These are phyloP conservation scores for Trichogramma evanescens DNA, from an alignment of 2,888 invertebrate species.

Conservation along the genomic window DNA sequence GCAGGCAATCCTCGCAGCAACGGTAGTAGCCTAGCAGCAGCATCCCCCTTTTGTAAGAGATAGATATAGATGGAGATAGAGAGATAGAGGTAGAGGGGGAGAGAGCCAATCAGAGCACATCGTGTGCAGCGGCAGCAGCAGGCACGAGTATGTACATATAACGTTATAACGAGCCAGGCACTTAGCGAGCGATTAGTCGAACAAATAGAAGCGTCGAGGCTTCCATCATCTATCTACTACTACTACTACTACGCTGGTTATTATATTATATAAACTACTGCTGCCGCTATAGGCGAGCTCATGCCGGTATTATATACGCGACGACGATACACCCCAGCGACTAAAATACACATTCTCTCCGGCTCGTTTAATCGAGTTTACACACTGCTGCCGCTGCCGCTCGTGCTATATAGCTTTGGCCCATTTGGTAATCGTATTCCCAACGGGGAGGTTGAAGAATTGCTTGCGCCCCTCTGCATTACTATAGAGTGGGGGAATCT, in stretches of 20 bases:
- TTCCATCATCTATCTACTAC: constrained; percentile 20
- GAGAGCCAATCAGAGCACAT: constrained; percentile 23
- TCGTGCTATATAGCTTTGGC: constrained; percentile 18
- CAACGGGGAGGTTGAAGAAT: constrained; percentile 1
- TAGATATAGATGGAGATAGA: neutral
- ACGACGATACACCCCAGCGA: constrained; percentile 9
- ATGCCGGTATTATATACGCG: neutral
- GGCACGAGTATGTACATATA: neutral
- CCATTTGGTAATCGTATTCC: constrained; percentile 44
- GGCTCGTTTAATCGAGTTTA: constrained; percentile 43
- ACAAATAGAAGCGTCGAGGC: constrained; percentile 36
- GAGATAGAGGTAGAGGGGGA: neutral
- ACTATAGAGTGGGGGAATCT: no score
- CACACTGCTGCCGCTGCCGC: neutral
- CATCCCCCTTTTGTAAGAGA: neutral
- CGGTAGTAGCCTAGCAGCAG: constrained; percentile 15
- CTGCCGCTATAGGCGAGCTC: neutral
- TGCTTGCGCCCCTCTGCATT: no score
- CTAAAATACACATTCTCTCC: constrained; percentile 24
- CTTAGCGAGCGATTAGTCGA: constrained; percentile 46
- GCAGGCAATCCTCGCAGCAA: constrained; percentile 8
- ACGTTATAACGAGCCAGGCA: constrained; percentile 27
- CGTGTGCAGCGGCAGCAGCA: constrained; percentile 23
- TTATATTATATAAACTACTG: constrained; percentile 1
- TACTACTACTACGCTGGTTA: neutral